phyloP scores from a whole-genome alignment of 1,140 invertebrate species.

The Leptinotarsa texana region DNA sequence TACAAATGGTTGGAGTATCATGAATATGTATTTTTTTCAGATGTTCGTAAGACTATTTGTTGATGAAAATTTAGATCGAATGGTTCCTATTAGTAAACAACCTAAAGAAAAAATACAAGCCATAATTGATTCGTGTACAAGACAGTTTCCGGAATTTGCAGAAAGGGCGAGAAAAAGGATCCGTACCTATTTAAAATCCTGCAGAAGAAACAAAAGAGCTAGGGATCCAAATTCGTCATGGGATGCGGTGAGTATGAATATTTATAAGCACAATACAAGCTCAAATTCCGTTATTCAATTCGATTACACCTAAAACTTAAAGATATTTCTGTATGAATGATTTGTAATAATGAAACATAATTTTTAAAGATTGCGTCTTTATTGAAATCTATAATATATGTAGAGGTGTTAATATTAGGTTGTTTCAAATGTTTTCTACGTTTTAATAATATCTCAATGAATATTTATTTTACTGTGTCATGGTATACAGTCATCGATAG shows the following conservation, averaged over 20 bases:
- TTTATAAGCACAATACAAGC: not conserved
- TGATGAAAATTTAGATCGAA: conserved; percentile 94
- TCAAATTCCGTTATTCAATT: too few relatives aligned
- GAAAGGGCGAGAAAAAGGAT: conserved; percentile 92
- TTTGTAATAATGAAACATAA: too few relatives aligned
- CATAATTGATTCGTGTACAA: conserved; percentile 94
- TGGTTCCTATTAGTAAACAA: conserved; percentile 96
- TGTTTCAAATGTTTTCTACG: too few relatives aligned
- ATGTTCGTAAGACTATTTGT: conserved; percentile 98
- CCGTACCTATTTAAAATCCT: conserved; percentile 94
- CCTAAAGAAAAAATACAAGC: conserved; percentile 98
- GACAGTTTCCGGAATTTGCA: conserved; percentile 96
- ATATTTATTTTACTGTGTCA: too few relatives aligned
- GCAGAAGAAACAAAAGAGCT: conserved; percentile 89
- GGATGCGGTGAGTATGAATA: conserved; percentile 67
- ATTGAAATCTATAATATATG: not conserved
- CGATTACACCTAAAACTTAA: too few relatives aligned
- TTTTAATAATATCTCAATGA: too few relatives aligned
- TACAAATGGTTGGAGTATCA: not conserved
- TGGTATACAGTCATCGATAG: too few relatives aligned
- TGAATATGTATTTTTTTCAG: conserved; percentile 61
- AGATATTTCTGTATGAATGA: conserved; percentile 14
- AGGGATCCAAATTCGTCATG: conserved; percentile 69
- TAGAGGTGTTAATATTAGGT: not conserved
- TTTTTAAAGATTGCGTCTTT: not conserved